Percentiles rank a stretch among this genome's conserved stretches.
phyloP scores from a whole-genome alignment of 2,797 vertebrate species.

The Gymnothorax reevesii region DNA sequence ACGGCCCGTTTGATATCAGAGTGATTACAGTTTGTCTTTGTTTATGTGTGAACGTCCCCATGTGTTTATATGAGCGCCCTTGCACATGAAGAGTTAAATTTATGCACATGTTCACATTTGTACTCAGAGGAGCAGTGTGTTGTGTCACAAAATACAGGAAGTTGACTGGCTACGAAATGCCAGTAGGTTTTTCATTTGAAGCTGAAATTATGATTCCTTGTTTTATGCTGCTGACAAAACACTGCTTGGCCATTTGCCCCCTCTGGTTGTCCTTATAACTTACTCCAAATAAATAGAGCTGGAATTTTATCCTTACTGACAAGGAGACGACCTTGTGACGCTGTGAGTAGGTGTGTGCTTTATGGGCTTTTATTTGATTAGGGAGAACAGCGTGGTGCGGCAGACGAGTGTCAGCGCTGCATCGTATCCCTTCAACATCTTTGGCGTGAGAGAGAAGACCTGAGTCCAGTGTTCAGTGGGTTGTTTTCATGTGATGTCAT shows the following conservation, averaged over 20 bases:
- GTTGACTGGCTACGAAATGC: constrained; percentile 35
- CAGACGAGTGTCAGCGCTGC: neutral
- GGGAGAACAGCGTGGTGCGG: constrained; percentile 21
- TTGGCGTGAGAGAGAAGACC: neutral
- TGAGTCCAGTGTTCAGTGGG: neutral
- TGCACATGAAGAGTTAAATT: constrained; percentile 9
- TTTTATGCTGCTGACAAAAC: constrained; percentile 36
- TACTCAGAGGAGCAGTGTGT: constrained; percentile 3
- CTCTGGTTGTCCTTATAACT: constrained; percentile 56
- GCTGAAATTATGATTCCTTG: constrained; percentile 41
- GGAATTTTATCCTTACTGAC: constrained; percentile 1
- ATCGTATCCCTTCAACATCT: neutral
- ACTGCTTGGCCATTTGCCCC: constrained; percentile 15
- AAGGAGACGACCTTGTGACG: constrained; percentile 38
- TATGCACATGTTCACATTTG: neutral
- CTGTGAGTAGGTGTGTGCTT: constrained; percentile 27
- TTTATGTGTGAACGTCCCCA: no score
- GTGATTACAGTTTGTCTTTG: neutral
- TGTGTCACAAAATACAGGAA: constrained; percentile 20
- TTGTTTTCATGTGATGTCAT: no score
- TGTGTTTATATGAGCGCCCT: constrained; percentile 4
- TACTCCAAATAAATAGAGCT: constrained; percentile 43
- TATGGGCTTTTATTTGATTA: constrained; percentile 45
- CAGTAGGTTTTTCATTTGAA: constrained; percentile 49
- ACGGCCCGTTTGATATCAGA: neutral